Base-by-base conservation (phyloP, 1,140 invertebrate genomes). In the Panagrolaimus sp. region DNA sequence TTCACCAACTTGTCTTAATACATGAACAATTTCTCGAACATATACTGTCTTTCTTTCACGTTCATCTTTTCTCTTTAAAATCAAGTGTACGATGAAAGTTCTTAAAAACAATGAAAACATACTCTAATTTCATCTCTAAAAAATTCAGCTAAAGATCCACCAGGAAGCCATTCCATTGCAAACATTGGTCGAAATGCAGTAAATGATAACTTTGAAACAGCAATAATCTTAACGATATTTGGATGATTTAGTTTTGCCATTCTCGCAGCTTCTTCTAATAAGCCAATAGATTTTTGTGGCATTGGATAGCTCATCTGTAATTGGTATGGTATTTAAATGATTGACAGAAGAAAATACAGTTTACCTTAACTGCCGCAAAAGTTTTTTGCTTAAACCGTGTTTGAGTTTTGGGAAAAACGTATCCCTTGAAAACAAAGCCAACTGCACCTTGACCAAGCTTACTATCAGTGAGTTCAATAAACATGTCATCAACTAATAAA, bases 301-400 rank as follows among this genome's bases (percentile, higher is more conserved):
- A 79, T 81, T 9, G 77, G 77, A 72, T 79, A 79, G 14, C 73
- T 77, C 77, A 78, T 78, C 77, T 78, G 42, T 48, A 69, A 38
- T n/a, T n/a, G n/a, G n/a, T n/a, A n/a, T 38, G 31, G 0, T 13
- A 11, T 2, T 9, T 31, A 48, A 5, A 27, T 70, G 11, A 5
- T 66, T 48, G 42, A 44, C 8, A 45, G 51, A 57, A 69, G 51
- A 61, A 16, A 7, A 31, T 42, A 45, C 13, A 8, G 20, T 31
- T 46, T 48, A 78, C 79, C 66, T 79, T 79, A 20, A 79, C 78
- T 5, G 77, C 77, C 16, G 77, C 77, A 64, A 76, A 79, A 11
- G 76, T 78, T 43, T 78, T 79, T 61, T 79, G 77, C 46, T 76
- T 79, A 66, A 79, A 79, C 7, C 78, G 73, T 27, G 79, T 81